Evolutionary conservation across 2,797 vertebrate genomes (phyloP).

Genomic region (Gastrophryne carolinensis): DNA sequence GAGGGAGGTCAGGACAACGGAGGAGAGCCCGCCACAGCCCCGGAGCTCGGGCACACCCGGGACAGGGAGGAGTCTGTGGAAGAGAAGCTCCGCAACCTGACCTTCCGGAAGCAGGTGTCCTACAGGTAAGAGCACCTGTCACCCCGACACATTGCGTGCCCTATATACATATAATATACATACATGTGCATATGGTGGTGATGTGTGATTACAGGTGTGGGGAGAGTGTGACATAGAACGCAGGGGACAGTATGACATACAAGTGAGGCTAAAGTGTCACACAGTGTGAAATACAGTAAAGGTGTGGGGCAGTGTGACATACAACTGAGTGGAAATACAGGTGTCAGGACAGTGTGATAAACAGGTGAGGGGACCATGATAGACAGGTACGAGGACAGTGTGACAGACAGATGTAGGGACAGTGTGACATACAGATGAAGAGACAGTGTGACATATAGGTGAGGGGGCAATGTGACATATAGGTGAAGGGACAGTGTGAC

Average conservation of each 20-base stretch:
- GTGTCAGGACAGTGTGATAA: neutral
- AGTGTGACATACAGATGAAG: neutral
- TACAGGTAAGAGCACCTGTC: constrained; percentile 96
- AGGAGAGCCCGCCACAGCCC: constrained; percentile 54
- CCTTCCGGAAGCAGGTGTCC: constrained; percentile 95
- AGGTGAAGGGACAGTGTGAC: neutral
- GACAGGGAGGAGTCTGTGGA: constrained; percentile 86
- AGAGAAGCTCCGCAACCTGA: constrained; percentile 87
- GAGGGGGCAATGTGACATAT: too few relatives aligned
- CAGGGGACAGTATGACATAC: neutral
- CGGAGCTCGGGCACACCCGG: constrained; percentile 65
- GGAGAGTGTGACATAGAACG: neutral
- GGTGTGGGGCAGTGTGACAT: neutral
- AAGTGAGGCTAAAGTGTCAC: neutral
- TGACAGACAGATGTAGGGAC: neutral
- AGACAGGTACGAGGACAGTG: neutral
- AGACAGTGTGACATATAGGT: too few relatives aligned
- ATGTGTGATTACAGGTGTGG: neutral
- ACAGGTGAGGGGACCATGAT: neutral
- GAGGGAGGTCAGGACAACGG: constrained; percentile 67
- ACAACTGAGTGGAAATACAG: too few relatives aligned
- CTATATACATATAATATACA: too few relatives aligned
- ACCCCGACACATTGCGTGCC: too few relatives aligned
- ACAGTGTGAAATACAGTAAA: neutral
- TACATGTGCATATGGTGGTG: too few relatives aligned